phyloP scores from a whole-genome alignment of 2,797 vertebrate species.

The Pseudochirops cupreus region DNA sequence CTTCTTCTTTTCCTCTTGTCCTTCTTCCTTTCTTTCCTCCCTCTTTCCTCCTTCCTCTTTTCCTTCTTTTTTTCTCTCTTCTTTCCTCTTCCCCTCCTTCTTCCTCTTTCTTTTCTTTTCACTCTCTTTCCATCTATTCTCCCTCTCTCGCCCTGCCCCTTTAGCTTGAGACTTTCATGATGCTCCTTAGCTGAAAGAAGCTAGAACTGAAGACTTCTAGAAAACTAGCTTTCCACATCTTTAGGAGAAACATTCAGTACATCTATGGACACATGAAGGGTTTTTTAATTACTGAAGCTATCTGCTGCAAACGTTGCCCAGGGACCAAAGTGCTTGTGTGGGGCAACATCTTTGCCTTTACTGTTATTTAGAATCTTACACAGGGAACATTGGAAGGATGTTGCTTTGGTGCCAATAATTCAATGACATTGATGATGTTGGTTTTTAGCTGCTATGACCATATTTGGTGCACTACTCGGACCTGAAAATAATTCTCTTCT shows the following conservation, averaged over 20 bases:
- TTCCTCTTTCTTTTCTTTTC: not conserved
- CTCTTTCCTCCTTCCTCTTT: too few species aligned
- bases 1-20: too few species aligned
- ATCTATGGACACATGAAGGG: not conserved
- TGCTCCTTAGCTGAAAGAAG: not conserved
- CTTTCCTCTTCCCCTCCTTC: not conserved
- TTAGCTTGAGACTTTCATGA: not conserved
- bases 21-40: too few species aligned
- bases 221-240: not conserved
- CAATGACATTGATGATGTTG: not conserved
- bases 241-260: not conserved
- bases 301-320: not conserved
- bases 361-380: not conserved
- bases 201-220: not conserved
- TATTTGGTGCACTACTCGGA: not conserved
- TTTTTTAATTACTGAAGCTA: not conserved
- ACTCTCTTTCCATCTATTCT: not conserved
- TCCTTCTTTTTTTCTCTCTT: too few species aligned
- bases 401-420: not conserved
- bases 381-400: not conserved
- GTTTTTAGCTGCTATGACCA: slow-evolving; percentile 21
- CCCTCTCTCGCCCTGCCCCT: not conserved
- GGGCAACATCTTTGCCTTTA: not conserved
- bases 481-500: slow-evolving; percentile 56
- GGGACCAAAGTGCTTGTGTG: not conserved